A percentile compares a stretch with the other conserved stretches of the same genome.
These are phyloP conservation scores for Camponotus pennsylvanicus DNA, from an alignment of 1,140 invertebrate species.

Conservation along the genomic window DNA sequence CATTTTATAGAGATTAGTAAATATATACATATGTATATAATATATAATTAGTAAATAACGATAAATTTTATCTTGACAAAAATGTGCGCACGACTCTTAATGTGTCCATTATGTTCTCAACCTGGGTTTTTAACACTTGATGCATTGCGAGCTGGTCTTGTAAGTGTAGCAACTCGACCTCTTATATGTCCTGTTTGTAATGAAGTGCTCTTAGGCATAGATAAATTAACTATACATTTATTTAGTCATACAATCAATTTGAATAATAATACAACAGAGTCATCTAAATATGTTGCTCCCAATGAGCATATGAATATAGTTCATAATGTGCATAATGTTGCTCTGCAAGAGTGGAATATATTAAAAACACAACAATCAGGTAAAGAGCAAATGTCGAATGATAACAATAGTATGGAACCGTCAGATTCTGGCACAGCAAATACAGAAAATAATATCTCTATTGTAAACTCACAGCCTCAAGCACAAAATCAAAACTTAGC, in stretches of 20 bases:
- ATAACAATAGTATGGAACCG: neutral
- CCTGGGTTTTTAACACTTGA: constrained; percentile 90
- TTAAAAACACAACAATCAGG: constrained; percentile 42
- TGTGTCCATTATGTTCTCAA: constrained; percentile 92
- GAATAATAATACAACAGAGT: constrained; percentile 55
- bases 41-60: neutral
- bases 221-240: constrained; percentile 94
- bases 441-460: constrained; percentile 15
- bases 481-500: constrained; percentile 26
- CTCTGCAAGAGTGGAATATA: constrained; percentile 62
- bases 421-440: constrained; percentile 20
- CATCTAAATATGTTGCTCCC: constrained; percentile 43
- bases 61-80: neutral
- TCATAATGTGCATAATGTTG: constrained; percentile 46
- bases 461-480: constrained; percentile 34
- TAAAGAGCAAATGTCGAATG: constrained; percentile 22
- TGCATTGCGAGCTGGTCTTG: constrained; percentile 90
- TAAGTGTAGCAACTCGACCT: constrained; percentile 91
- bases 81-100: constrained; percentile 89
- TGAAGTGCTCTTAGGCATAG: constrained; percentile 91
- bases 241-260: constrained; percentile 89
- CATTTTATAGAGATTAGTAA: neutral
- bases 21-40: neutral
- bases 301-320: constrained; percentile 3
- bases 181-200: constrained; percentile 92